These are phyloP conservation scores for Oeneis ivallda DNA, from an alignment of 2,888 invertebrate species.

Conservation along the genomic window DNA sequence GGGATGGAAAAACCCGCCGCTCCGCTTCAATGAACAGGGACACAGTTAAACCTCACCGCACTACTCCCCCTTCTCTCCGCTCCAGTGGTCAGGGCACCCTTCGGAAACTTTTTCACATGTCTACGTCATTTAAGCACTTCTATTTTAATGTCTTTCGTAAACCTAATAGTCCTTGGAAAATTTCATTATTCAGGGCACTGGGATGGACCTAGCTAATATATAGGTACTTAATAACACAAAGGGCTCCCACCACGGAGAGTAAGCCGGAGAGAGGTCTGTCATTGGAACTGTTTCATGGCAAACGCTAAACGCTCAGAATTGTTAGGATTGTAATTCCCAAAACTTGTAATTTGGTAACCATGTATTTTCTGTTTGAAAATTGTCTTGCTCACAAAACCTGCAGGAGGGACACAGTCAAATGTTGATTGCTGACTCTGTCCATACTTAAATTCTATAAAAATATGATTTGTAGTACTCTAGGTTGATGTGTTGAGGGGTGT, in stretches of 20 bases:
- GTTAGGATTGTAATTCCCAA: not conserved
- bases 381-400: constrained; percentile 24
- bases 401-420: constrained; percentile 51
- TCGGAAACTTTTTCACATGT: not conserved
- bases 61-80: too few relatives aligned
- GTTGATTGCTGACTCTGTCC: constrained; percentile 51
- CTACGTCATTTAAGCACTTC: not conserved
- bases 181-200: not conserved
- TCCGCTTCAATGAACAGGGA: too few relatives aligned
- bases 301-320: not conserved
- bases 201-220: not conserved
- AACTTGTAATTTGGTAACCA: not conserved
- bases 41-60: too few relatives aligned
- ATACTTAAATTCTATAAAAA: constrained; percentile 71
- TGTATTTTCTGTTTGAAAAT: constrained; percentile 27
- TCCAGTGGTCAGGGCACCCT: too few relatives aligned
- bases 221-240: too few relatives aligned
- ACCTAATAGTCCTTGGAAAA: not conserved
- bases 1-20: too few relatives aligned
- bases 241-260: not conserved
- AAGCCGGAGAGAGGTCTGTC: not conserved
- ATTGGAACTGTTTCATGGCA: not conserved
- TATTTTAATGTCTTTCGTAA: not conserved
- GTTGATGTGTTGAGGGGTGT: constrained; percentile 56
- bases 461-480: constrained; percentile 75